These are phyloP conservation scores for Lepus townsendii DNA, from an alignment of 2,797 vertebrate species.

Conservation along the genomic window DNA sequence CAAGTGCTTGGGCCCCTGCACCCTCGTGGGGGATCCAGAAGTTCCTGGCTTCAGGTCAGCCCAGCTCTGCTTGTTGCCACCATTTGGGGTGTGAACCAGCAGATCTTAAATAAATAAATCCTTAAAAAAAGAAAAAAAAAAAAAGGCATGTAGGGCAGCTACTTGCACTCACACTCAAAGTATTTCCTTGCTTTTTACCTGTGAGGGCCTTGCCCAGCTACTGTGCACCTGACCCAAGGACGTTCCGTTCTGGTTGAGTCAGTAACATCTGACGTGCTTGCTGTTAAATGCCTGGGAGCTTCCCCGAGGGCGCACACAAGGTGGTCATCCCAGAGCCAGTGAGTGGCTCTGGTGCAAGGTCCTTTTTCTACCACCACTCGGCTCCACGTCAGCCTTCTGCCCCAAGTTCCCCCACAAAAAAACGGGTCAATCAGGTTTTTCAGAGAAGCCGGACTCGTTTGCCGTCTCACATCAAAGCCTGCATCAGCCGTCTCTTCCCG, in stretches of 20 bases:
- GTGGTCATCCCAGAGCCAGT: not conserved
- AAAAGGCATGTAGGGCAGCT: not conserved
- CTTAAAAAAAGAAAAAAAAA: too few relatives aligned
- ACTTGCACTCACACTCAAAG: not conserved
- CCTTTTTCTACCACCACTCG: not conserved
- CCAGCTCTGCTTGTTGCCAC: too few relatives aligned
- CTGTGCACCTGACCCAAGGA: not conserved
- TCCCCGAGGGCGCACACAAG: not conserved
- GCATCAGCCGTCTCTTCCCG: not conserved
- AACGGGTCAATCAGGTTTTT: not conserved
- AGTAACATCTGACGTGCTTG: not conserved
- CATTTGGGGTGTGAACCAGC: too few relatives aligned
- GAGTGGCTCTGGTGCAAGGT: not conserved
- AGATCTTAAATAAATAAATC: too few relatives aligned
- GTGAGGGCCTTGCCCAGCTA: not conserved
- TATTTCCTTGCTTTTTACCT: not conserved
- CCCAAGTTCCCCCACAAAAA: not conserved
- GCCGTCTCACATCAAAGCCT: slow-evolving; percentile 12
- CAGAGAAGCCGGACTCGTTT: not conserved
- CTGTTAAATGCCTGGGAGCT: not conserved
- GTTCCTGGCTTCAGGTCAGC: too few relatives aligned
- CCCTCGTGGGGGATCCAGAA: too few relatives aligned
- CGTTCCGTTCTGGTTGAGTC: not conserved
- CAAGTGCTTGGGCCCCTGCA: too few relatives aligned
- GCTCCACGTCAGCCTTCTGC: not conserved